A percentile compares a stretch with the other conserved stretches of the same genome.
These are phyloP conservation scores for Mythimna ferrago DNA, from an alignment of 2,888 invertebrate species.

Conservation along the genomic window DNA sequence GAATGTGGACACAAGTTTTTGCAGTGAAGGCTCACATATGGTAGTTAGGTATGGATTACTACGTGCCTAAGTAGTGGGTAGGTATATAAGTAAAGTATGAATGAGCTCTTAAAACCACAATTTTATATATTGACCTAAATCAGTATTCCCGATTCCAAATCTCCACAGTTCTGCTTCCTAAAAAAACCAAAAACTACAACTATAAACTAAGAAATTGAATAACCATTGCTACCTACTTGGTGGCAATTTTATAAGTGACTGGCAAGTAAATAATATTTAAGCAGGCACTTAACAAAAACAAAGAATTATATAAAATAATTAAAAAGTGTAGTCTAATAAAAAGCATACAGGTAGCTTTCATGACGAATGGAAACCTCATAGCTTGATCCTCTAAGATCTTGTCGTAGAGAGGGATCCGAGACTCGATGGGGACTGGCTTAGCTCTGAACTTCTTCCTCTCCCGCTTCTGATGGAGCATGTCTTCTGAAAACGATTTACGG, in stretches of 20 bases:
- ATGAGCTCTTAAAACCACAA: not conserved
- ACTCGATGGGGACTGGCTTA: constrained; percentile 93
- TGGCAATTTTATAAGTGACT: not conserved
- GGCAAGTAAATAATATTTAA: not conserved
- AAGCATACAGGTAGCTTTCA: constrained; percentile 75
- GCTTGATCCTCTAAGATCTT: constrained; percentile 94
- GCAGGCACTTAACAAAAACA: not conserved
- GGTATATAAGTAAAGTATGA: not conserved
- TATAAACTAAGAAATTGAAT: not conserved
- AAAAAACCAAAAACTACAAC: constrained; percentile 2
- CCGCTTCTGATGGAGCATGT: constrained; percentile 86
- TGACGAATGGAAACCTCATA: constrained; percentile 89
- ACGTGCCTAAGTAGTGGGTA: too few species aligned
- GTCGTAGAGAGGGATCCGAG: constrained; percentile 93
- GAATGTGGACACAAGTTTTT: not conserved
- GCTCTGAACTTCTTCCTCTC: constrained; percentile 90
- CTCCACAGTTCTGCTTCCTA: not conserved
- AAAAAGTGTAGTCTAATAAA: constrained; percentile 65
- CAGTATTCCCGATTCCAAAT: not conserved
- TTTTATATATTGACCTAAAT: not conserved
- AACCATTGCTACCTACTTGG: too few species aligned
- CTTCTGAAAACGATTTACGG: constrained; percentile 86
- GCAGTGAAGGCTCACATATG: not conserved
- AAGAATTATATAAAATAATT: constrained; percentile 28
- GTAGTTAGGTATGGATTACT: not conserved